Evolutionary conservation across 2,888 invertebrate genomes (phyloP), one percentile per base, ranked within the genome.

Genomic region (Panorpa germanica): DNA sequence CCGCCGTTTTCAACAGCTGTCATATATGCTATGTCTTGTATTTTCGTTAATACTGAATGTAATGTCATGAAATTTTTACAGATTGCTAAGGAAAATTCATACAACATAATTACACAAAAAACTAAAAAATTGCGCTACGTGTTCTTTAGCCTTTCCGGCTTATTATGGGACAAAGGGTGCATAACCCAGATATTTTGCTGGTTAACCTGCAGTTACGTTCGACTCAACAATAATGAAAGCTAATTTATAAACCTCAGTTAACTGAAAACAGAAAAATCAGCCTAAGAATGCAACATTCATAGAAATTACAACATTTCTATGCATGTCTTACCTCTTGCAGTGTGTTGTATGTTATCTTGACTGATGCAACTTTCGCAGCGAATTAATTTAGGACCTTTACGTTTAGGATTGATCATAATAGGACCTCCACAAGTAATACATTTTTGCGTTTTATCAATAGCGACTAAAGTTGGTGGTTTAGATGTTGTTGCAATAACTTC

Each of bases 351-450:
- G 37, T 64, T 59, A 40, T 68, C 68, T 40, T 64, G 64, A 34
- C 64, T 65, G 40, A 66, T 61, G 41, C 69, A 69, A 34, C 56
- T 60, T 39, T 69, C 69, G 42, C 69, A 69, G 35, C 69, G 55
- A 38, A 64, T 63, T 21, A 66, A 52, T 41, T 69, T 69, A 2
- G 66, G 64, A 3, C 67, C 68, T 49, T 68, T 68, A 38, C 69
- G 57, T 44, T 68, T 69, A 13, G 65, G 63, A 40, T 66, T 61
- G 28, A 46, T 60, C 16, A 60, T 39, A 33, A 69, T 62, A 26
- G 57, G 51, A 35, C 56, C 61, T 32, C 66, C 66, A 41, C 69
- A 69, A 27, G 63, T 63, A 15, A 65, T 62, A 43, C 69, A 69
- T 48, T 68, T 69, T 38, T 60, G 59, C 18, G 42, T 50, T 28